phyloP scores from a whole-genome alignment of 2,797 vertebrate species.

The Anomalospiza imberbis region DNA sequence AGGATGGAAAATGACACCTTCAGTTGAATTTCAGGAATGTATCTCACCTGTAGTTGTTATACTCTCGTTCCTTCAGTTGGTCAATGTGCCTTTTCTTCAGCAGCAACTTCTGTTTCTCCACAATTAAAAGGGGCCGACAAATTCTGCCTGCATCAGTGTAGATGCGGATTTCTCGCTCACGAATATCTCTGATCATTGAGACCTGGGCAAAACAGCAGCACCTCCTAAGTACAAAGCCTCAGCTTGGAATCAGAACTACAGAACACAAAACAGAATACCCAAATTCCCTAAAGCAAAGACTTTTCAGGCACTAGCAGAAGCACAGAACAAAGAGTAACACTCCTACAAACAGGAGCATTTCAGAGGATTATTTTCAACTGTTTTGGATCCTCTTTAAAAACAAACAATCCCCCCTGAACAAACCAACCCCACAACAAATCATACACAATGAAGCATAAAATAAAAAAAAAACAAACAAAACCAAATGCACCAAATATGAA shows the following conservation, averaged over 20 bases:
- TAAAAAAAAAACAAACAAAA: no score
- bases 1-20: background rate
- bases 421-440: background rate
- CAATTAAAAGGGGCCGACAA: conserved; percentile 93
- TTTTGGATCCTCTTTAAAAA: background rate
- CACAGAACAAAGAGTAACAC: background rate
- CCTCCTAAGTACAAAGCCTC: background rate
- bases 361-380: background rate
- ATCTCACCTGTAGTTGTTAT: conserved; percentile 95
- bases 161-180: conserved; percentile 95
- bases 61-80: conserved; percentile 95
- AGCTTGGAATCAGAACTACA: background rate
- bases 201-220: conserved; percentile 76
- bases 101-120: conserved; percentile 95
- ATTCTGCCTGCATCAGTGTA: conserved; percentile 97
- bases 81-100: conserved; percentile 97
- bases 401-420: rapidly evolving
- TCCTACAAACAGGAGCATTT: background rate
- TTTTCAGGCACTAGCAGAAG: background rate
- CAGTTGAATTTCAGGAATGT: background rate
- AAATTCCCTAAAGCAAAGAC: background rate
- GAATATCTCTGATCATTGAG: conserved; percentile 97
- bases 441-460: background rate
- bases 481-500: background rate
- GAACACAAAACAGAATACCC: background rate